Percentiles rank a stretch among this genome's conserved stretches.
phyloP scores from a whole-genome alignment of 2,113 vertebrate genomes.

The Macaca fascicularis region T2T-MFA8v1.1 NC_088375.1:107075001-107075500 shows the following conservation, averaged over 20 bases:
- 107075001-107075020: too few relatives aligned
- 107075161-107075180: too few relatives aligned
- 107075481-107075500: conserved; percentile 66
- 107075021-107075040: too few relatives aligned
- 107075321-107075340: background rate
- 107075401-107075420: background rate
- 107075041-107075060: too few relatives aligned
- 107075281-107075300: background rate
- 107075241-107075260: background rate
- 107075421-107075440: background rate
- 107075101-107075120: too few relatives aligned
- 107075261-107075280: background rate
- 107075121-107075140: too few relatives aligned
- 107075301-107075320: background rate
- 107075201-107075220: background rate
- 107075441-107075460: background rate
- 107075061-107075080: too few relatives aligned
- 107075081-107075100: too few relatives aligned
- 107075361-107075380: background rate
- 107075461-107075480: background rate
- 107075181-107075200: background rate
- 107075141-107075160: too few relatives aligned
- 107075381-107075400: conserved; percentile 1
- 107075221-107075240: background rate
- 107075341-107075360: background rate